Conservation (phyloP, 2,797 vertebrate species). For the Danio tinwini region DNA sequence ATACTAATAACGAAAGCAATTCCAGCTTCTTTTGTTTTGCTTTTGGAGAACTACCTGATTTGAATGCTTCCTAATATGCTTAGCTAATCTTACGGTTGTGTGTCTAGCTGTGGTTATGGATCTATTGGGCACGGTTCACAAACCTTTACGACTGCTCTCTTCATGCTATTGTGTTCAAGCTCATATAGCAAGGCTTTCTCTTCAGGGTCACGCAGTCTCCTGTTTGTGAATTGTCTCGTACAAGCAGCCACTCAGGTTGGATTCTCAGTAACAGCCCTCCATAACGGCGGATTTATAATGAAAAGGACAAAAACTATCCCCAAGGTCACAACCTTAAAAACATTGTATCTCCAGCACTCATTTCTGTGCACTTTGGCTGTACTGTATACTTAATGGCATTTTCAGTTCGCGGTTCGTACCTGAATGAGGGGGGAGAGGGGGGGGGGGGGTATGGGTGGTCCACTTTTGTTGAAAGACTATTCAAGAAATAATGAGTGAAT, state of each 20-base stretch:
- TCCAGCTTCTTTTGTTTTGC: slow-evolving; percentile 70
- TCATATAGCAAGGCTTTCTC: slow-evolving; percentile 34
- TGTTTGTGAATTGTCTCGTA: slow-evolving; percentile 31
- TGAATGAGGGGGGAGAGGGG: background rate
- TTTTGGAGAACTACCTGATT: slow-evolving; percentile 64
- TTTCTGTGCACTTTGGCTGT: slow-evolving; percentile 3
- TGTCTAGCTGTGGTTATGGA: slow-evolving; percentile 45
- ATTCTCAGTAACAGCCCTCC: slow-evolving; percentile 15
- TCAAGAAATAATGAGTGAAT: slow-evolving; percentile 79
- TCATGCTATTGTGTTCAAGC: slow-evolving; percentile 27
- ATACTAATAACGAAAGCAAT: slow-evolving; percentile 66
- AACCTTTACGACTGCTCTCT: slow-evolving; percentile 38
- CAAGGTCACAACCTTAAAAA: slow-evolving; percentile 38
- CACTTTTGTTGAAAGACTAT: slow-evolving; percentile 72
- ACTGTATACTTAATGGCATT: slow-evolving; percentile 14
- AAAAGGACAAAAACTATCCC: slow-evolving; percentile 15
- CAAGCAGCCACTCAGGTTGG: slow-evolving; percentile 31
- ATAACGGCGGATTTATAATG: slow-evolving; percentile 10
- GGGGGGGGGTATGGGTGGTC: slow-evolving; percentile 64
- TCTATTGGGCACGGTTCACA: slow-evolving; percentile 38
- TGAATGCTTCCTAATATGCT: slow-evolving; percentile 64
- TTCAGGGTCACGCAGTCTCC: slow-evolving; percentile 36
- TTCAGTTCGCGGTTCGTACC: background rate
- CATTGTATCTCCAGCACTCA: background rate
- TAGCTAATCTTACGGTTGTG: slow-evolving; percentile 27